Percentiles rank a stretch among this genome's conserved stretches.
Conservation (phyloP, 2,113 vertebrate genomes). For the Xenopus borealis region DNA sequence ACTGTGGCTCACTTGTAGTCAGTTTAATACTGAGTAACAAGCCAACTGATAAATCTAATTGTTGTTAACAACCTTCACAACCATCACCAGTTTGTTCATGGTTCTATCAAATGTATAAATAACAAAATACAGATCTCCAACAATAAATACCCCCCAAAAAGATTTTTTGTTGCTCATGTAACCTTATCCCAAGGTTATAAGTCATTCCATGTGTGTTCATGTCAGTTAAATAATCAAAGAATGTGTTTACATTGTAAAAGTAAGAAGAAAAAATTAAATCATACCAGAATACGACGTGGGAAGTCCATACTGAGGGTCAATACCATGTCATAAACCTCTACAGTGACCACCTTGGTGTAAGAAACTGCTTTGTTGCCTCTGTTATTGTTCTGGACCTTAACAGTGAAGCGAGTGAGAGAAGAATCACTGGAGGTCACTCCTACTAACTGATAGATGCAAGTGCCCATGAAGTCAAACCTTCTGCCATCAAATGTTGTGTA, state of each 20-base stretch:
- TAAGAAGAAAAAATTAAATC: background rate
- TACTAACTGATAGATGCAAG: conserved; percentile 50
- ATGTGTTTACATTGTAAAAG: no score
- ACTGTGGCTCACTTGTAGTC: no score
- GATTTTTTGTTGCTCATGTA: no score
- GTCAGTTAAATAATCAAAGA: no score
- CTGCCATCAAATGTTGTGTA: conserved; percentile 50
- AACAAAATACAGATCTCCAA: no score
- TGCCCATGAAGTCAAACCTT: conserved; percentile 47
- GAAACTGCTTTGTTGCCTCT: conserved; percentile 34
- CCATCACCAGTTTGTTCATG: no score
- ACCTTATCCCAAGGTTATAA: no score
- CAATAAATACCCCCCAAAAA: no score
- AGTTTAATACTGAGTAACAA: no score
- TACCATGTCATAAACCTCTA: conserved; percentile 45
- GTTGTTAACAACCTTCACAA: no score
- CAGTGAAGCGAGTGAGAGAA: conserved; percentile 34
- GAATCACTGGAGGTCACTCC: conserved; percentile 45
- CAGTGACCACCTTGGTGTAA: conserved; percentile 45
- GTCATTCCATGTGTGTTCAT: background rate
- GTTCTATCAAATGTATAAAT: no score
- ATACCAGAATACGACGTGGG: conserved; percentile 48
- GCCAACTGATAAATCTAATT: no score
- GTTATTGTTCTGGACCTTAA: conserved; percentile 50
- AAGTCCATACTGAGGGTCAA: conserved; percentile 39